phyloP scores from a whole-genome alignment of 2,113 vertebrate species.

The Falco punctatus region DNA sequence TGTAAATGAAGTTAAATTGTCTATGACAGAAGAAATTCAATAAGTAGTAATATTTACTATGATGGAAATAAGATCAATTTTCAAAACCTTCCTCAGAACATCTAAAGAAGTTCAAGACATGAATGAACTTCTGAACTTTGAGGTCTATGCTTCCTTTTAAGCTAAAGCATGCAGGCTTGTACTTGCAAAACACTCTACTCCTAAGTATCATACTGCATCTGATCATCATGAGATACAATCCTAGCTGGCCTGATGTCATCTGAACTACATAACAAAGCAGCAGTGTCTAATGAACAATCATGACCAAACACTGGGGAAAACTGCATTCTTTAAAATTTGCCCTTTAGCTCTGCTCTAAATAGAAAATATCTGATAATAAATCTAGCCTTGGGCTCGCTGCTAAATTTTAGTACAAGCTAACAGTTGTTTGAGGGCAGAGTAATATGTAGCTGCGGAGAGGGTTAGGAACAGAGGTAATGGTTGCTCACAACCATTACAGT shows the following conservation, averaged over 20 bases:
- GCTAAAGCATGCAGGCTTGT: neutral
- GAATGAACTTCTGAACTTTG: neutral
- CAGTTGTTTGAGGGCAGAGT: neutral
- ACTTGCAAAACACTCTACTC: neutral
- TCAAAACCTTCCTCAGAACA: neutral
- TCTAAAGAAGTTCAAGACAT: neutral
- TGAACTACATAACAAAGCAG: slow-evolving; percentile 49
- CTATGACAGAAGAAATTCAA: neutral
- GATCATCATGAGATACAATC: slow-evolving; percentile 53
- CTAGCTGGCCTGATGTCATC: neutral
- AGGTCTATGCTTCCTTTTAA: neutral
- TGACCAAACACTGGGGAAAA: slow-evolving; percentile 12
- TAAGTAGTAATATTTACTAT: neutral
- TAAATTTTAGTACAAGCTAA: slow-evolving; percentile 15
- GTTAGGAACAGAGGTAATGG: neutral
- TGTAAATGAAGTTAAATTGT: neutral
- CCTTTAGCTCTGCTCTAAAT: slow-evolving; percentile 13
- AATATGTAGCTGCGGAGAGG: neutral
- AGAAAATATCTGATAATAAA: slow-evolving; percentile 52
- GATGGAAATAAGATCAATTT: neutral
- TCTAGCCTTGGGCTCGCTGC: neutral
- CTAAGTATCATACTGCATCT: slow-evolving; percentile 36
- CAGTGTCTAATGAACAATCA: slow-evolving; percentile 49
- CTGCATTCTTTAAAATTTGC: neutral
- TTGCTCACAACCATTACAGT: neutral